Evolutionary conservation across 1,140 invertebrate genomes (phyloP), one percentile per base, ranked within the genome.

Genomic region (Drosophila orena): DNA sequence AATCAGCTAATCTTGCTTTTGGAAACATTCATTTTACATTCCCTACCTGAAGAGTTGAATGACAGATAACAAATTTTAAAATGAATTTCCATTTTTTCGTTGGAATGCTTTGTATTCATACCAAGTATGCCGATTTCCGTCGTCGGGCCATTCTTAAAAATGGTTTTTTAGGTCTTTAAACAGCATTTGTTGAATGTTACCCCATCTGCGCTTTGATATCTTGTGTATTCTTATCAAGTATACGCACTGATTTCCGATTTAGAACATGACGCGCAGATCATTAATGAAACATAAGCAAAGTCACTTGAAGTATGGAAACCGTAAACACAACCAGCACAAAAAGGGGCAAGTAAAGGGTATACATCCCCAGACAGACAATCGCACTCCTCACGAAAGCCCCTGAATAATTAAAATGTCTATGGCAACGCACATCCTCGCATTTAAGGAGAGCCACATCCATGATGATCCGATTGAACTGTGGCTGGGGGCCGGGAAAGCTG

Each of bases 341-440:
- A 47, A 46, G 22, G 14, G 38, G 20, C 30, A 44, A 30, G 17
- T 10, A 15, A 15, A 17, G 40, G 14, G 30, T 14, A 40, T 22
- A 34, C n/a, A 46, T 66, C 24, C 60, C 24, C 60, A 20, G 47
- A 50, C 46, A 52, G 71, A 24, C 34, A 34, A 52, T 12, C 42
- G n/a, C 37, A 57, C 60, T 74, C 47, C 69, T 56, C 52, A 37
- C 56, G 22, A 81, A 65, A 43, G 64, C 60, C 64, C 35, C 61
- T 86, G 74, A 83, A 86, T 86, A 88, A 86, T 86, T 86, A 86
- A 86, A 83, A 75, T 57, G 57, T 60, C 47, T 52, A 47, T 35
- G 71, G 57, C 58, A 62, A 49, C 40, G 62, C 59, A 38, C 22
- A 78, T 54, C 14, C 27, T 42, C 47, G 42, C 64, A 65, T 15